phyloP scores from a whole-genome alignment of 2,797 vertebrate species.

The Nasua narica region DNA sequence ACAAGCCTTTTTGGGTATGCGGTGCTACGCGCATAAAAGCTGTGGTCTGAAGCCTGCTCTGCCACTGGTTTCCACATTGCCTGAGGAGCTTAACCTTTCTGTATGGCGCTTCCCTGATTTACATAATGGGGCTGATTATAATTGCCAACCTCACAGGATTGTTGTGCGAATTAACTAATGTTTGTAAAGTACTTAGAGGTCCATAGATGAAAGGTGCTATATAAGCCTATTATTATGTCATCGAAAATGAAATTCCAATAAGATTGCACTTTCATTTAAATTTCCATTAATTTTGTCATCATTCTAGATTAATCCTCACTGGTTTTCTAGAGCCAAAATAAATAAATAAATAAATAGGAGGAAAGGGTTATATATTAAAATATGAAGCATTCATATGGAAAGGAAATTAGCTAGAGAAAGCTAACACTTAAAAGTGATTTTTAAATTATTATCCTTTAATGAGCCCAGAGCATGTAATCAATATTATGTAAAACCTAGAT shows the following conservation, averaged over 20 bases:
- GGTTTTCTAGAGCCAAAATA: slow-evolving; percentile 43
- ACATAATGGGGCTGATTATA: slow-evolving; percentile 80
- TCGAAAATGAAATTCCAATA: slow-evolving; percentile 72
- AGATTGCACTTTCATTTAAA: slow-evolving; percentile 66
- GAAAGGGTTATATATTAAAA: slow-evolving; percentile 62
- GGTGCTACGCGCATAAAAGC: not conserved
- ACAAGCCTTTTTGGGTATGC: not conserved
- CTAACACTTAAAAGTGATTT: slow-evolving; percentile 73
- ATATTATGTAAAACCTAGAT: slow-evolving; percentile 78
- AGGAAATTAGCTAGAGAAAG: slow-evolving; percentile 74
- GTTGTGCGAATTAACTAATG: slow-evolving; percentile 79
- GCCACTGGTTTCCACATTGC: slow-evolving; percentile 41
- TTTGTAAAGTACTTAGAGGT: slow-evolving; percentile 78
- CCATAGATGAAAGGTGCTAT: slow-evolving; percentile 78
- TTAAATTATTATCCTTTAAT: slow-evolving; percentile 80
- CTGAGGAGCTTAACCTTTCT: slow-evolving; percentile 63
- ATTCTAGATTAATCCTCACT: slow-evolving; percentile 61
- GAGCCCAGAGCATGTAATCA: slow-evolving; percentile 77
- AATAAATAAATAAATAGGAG: slow-evolving; percentile 43
- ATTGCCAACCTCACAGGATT: slow-evolving; percentile 78
- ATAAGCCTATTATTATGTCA: slow-evolving; percentile 80
- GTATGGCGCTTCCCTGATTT: slow-evolving; percentile 68
- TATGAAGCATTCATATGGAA: slow-evolving; percentile 61
- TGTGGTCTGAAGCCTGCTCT: slow-evolving; percentile 27
- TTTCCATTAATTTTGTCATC: slow-evolving; percentile 64